Evolutionary conservation across 64 coral and sea anemone species (phyloP).

Genomic region (Catalaphyllia jardinei): DNA sequence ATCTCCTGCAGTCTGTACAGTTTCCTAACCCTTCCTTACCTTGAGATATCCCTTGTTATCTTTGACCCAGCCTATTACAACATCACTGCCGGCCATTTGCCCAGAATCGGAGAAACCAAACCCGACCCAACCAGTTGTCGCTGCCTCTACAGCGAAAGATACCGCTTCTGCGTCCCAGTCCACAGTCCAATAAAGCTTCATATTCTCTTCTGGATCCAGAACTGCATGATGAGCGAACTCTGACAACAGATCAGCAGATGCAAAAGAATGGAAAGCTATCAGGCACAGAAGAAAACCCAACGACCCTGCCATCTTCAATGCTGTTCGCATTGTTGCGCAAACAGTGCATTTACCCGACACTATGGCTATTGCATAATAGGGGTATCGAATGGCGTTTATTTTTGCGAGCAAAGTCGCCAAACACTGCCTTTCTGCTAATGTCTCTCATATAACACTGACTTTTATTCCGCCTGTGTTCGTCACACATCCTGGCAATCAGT

Average conservation of each 20-base stretch:
- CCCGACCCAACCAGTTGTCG: slow-evolving; percentile 50
- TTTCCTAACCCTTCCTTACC: background rate
- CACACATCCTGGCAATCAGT: no score
- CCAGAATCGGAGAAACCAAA: slow-evolving; percentile 59
- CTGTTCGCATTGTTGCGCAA: background rate
- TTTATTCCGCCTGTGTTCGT: no score
- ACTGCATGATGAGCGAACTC: slow-evolving; percentile 45
- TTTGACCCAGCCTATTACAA: slow-evolving; percentile 64
- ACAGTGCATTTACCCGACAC: background rate
- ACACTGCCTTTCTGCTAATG: no score
- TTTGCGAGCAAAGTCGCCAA: no score
- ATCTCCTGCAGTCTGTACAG: background rate
- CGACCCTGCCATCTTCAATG: background rate
- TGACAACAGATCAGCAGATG: slow-evolving; percentile 13
- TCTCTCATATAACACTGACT: no score
- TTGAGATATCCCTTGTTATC: slow-evolving; percentile 33
- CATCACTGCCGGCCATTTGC: slow-evolving; percentile 44
- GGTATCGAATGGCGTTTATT: no score
- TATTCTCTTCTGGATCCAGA: slow-evolving; percentile 37
- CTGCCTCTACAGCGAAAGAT: slow-evolving; percentile 42
- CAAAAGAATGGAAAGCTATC: background rate
- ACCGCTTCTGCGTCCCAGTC: slow-evolving; percentile 27
- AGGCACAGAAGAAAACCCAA: background rate
- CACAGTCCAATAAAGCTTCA: slow-evolving; percentile 57
- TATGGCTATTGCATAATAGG: no score